Evolutionary conservation across 1,140 invertebrate genomes (phyloP).

Genomic region (Ditylenchus dipsaci): DNA sequence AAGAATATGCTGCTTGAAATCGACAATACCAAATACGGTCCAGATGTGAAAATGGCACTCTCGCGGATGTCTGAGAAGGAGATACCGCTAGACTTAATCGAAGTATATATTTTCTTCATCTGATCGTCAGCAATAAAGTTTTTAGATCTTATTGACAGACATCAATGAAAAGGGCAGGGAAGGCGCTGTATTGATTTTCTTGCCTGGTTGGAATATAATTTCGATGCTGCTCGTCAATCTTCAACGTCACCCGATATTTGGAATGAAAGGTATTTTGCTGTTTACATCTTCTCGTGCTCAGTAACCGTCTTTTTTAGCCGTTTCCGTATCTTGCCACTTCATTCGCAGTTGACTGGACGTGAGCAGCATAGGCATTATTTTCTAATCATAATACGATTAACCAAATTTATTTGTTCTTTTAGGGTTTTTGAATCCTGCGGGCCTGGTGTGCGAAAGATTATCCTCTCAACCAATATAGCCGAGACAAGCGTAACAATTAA

Average conservation of each 20-base stretch:
- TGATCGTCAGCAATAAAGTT: background rate
- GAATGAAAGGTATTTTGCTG: slow-evolving; percentile 13
- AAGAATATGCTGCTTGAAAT: slow-evolving; percentile 15
- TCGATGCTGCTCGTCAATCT: slow-evolving; percentile 64
- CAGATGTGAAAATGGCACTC: slow-evolving; percentile 36
- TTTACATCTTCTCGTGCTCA: no score
- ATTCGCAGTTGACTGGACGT: slow-evolving; percentile 57
- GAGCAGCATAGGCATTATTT: slow-evolving; percentile 71
- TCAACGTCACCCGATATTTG: slow-evolving; percentile 62
- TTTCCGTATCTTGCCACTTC: slow-evolving; percentile 50
- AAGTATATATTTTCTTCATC: slow-evolving; percentile 20
- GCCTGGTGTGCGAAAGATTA: slow-evolving; percentile 57
- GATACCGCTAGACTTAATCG: slow-evolving; percentile 52
- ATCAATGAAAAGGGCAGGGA: slow-evolving; percentile 44
- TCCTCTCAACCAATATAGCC: slow-evolving; percentile 86
- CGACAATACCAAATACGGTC: slow-evolving; percentile 14
- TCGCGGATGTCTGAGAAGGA: slow-evolving; percentile 45
- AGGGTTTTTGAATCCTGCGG: background rate
- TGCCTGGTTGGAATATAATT: slow-evolving; percentile 89
- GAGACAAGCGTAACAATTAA: slow-evolving; percentile 88
- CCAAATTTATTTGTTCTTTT: slow-evolving; percentile 58
- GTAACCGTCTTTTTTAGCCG: background rate
- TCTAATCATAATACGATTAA: background rate
- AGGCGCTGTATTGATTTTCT: slow-evolving; percentile 80
- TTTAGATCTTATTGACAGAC: slow-evolving; percentile 45